phyloP scores from a whole-genome alignment of 1,140 invertebrate species.

The Lepidurus apus region DNA sequence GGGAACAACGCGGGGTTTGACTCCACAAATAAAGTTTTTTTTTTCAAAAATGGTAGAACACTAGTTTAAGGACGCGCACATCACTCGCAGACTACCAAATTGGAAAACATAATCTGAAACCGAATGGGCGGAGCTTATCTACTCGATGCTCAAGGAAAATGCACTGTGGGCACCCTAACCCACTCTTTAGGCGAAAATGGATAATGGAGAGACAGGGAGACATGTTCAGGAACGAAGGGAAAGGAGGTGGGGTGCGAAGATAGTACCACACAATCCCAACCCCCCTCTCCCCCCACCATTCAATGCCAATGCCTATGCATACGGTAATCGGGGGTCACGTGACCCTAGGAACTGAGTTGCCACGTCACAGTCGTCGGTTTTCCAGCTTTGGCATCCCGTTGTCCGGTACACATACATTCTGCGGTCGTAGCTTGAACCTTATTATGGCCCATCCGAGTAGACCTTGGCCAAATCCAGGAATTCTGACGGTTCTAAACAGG shows the following conservation, averaged over 20 bases:
- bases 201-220: neutral
- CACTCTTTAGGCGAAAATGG: slow-evolving; percentile 14
- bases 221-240: neutral
- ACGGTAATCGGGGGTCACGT: slow-evolving; percentile 20
- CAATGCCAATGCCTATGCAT: slow-evolving; percentile 21
- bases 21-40: neutral
- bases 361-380: neutral
- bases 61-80: too few relatives aligned
- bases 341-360: neutral
- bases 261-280: neutral
- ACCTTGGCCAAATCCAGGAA: too few relatives aligned
- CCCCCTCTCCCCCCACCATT: neutral
- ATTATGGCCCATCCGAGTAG: too few relatives aligned
- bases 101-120: too few relatives aligned
- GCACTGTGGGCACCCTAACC: neutral
- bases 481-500: too few relatives aligned
- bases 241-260: neutral
- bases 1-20: neutral
- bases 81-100: too few relatives aligned
- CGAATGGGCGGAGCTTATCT: neutral
- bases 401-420: neutral
- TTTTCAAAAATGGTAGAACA: too few relatives aligned
- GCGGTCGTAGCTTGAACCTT: neutral
- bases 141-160: neutral
- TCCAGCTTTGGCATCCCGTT: neutral